Conservation (phyloP, 2,888 invertebrate species). For the Lasioglossum vierecki region DNA sequence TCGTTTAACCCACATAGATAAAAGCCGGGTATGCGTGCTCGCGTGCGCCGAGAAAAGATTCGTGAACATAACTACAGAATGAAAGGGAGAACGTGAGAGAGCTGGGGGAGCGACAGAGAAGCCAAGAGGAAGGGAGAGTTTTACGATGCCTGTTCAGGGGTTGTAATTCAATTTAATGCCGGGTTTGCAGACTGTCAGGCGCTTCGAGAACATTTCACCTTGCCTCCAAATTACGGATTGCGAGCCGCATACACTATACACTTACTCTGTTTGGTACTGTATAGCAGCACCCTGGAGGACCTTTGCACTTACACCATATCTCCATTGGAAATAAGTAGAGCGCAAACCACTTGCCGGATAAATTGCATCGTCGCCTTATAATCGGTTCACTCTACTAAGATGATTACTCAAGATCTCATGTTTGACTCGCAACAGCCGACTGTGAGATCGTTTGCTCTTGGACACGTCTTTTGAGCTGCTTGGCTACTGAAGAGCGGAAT, state of each 20-base stretch:
- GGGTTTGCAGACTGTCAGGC: slow-evolving; percentile 48
- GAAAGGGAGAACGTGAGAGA: background rate
- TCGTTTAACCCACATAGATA: slow-evolving; percentile 50
- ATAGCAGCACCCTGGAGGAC: background rate
- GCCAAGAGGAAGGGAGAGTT: slow-evolving; percentile 46
- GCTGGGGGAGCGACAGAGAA: background rate
- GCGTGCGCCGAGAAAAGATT: slow-evolving; percentile 41
- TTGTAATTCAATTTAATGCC: slow-evolving; percentile 72
- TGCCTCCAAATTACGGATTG: slow-evolving; percentile 48
- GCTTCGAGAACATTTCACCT: slow-evolving; percentile 46
- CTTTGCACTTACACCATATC: background rate
- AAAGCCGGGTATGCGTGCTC: slow-evolving; percentile 24
- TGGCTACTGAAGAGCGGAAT: background rate
- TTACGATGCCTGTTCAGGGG: slow-evolving; percentile 61
- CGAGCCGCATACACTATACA: slow-evolving; percentile 12
- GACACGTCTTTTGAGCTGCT: background rate
- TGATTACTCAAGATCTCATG: background rate
- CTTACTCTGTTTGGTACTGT: background rate
- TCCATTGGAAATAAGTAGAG: slow-evolving; percentile 7
- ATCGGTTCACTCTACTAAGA: background rate
- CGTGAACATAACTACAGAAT: slow-evolving; percentile 53
- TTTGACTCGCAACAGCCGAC: background rate
- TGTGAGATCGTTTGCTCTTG: background rate
- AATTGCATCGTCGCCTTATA: slow-evolving; percentile 5
- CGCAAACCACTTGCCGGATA: background rate